Base-by-base conservation (phyloP, 2,888 invertebrate species). In the Latrodectus hesperus region DNA sequence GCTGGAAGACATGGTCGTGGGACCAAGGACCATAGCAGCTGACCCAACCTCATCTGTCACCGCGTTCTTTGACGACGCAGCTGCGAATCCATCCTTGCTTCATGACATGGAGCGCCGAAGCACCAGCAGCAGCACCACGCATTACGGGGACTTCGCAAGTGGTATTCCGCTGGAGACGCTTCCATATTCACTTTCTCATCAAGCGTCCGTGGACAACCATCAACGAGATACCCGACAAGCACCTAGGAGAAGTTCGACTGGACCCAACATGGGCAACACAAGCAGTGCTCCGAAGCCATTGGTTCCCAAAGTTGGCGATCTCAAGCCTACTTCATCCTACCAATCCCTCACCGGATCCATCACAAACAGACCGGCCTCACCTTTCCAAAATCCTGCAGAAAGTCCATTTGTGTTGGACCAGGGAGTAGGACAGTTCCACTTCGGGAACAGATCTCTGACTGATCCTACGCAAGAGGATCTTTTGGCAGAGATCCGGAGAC, bases 401-500 rank as follows among this genome's bases (percentile, higher is more conserved):
- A 86, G 86, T 53, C 80, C 86, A 38, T 86, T 81, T 72, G 52
- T 86, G 14, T 60, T 85, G 60, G 85, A 85, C 74, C 67, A 83
- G 16, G 49, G 55, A 53, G 68, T 38, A 38, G 74, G 68, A 53
- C 64, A 78, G 71, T 75, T 75, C n/a, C 80, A 70, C 6, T 80
- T 80, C 26, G 75, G 75, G n/a, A 38, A 53, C 53, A 65, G 64
- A 55, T 38, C 53, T n/a, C 60, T 68, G 8, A 67, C 78, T 68
- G 92, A 91, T 89, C 91, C 91, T 60, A 91, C 92, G 52, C 96
- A 96, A 91, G 98, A 98, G 91, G 95, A 94, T 9, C 94, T 99
- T 77, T 95, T 98, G 91, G 96, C 96, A 90, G 98, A 99, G 94
- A 97, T 99, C 91, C 97, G 97, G 92, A 94, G 97, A 83, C 94